Evolutionary conservation across 1,140 invertebrate species (phyloP).

Genomic region (Musca vetustissima): DNA sequence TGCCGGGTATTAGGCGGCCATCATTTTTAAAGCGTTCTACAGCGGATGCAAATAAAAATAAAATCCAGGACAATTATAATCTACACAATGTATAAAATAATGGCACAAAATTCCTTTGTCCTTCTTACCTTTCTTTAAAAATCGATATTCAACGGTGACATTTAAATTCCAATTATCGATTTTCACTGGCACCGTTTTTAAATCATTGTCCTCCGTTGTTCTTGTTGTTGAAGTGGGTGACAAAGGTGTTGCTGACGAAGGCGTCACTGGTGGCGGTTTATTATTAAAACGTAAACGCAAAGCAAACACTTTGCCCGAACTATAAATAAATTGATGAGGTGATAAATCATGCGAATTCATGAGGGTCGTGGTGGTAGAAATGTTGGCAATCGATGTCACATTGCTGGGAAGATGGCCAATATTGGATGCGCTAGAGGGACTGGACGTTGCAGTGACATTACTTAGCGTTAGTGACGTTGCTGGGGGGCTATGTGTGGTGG

Average conservation of each 20-base stretch:
- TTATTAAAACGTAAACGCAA: constrained; percentile 43
- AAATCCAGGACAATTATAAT: not conserved
- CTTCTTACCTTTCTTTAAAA: constrained; percentile 46
- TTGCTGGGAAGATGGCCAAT: constrained; percentile 5
- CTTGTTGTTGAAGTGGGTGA: not conserved
- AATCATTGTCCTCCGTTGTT: no score
- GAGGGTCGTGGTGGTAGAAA: not conserved
- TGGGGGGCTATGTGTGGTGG: constrained; percentile 18
- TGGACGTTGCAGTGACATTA: constrained; percentile 1
- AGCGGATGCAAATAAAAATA: not conserved
- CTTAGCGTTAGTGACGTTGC: not conserved
- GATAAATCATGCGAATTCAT: constrained; percentile 25
- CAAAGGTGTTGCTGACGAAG: not conserved
- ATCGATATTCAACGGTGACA: constrained; percentile 47
- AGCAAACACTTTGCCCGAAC: constrained; percentile 43
- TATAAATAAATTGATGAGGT: constrained; percentile 50
- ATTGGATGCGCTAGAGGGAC: constrained; percentile 6
- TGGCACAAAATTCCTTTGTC: not conserved
- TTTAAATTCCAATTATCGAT: constrained; percentile 38
- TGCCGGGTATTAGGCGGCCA: constrained; percentile 47
- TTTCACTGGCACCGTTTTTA: not conserved
- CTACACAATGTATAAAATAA: not conserved
- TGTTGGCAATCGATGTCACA: constrained; percentile 7
- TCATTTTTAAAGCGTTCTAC: constrained; percentile 47
- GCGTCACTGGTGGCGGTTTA: constrained; percentile 36